A percentile compares a stretch with the other conserved stretches of the same genome.
phyloP scores from a whole-genome alignment of 2,113 vertebrate species.

The Diphyllodes magnificus region DNA sequence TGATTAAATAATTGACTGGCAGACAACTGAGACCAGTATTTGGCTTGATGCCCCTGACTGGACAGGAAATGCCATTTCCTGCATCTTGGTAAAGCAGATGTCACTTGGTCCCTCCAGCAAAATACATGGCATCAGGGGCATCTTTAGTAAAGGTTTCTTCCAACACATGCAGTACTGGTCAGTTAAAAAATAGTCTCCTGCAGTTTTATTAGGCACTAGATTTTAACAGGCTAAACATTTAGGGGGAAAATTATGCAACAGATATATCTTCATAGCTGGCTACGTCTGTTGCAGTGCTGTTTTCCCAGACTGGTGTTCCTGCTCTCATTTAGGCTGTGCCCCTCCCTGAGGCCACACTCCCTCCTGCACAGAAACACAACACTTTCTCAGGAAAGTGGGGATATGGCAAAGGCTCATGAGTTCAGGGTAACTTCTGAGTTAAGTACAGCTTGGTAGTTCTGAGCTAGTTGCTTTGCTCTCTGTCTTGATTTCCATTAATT shows the following conservation, averaged over 20 bases:
- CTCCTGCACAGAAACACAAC: neutral
- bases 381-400: neutral
- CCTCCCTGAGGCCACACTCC: neutral
- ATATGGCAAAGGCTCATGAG: rapidly evolving
- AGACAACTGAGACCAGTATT: conserved; percentile 11
- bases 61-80: conserved; percentile 29
- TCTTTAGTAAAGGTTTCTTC: neutral
- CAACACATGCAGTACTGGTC: neutral
- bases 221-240: neutral
- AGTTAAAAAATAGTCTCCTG: neutral
- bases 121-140: neutral
- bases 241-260: neutral
- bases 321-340: neutral
- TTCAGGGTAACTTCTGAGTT: neutral
- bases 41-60: conserved; percentile 14
- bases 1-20: conserved; percentile 43
- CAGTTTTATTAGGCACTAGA: neutral
- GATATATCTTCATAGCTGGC: neutral
- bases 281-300: neutral
- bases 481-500: neutral
- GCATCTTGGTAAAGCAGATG: conserved; percentile 33
- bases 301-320: neutral
- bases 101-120: conserved; percentile 24
- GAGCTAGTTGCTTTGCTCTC: neutral
- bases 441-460: neutral